phyloP scores from a whole-genome alignment of 2,888 invertebrate genomes.

The Amphipyra berbera region DNA sequence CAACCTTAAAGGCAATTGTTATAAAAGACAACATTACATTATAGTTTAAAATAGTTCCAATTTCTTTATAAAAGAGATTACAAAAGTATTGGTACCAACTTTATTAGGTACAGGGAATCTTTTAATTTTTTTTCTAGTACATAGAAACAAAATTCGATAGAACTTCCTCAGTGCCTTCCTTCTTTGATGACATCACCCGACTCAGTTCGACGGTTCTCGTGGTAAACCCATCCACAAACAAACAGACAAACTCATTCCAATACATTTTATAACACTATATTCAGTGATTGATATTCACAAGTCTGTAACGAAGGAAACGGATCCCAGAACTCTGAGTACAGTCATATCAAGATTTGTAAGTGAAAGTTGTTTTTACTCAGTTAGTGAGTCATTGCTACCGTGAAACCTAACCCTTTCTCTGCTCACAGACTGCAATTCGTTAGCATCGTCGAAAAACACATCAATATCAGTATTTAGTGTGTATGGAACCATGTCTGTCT shows the following conservation, averaged over 20 bases:
- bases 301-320: not conserved
- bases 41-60: not conserved
- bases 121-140: too few relatives aligned
- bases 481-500: constrained; percentile 28
- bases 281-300: not conserved
- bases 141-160: not conserved
- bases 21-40: constrained; percentile 1
- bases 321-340: constrained; percentile 33
- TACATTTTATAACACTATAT: not conserved
- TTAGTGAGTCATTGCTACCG: constrained; percentile 47
- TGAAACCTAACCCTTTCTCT: constrained; percentile 45
- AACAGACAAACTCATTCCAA: not conserved
- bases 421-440: constrained; percentile 42
- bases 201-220: constrained; percentile 9
- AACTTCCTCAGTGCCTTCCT: not conserved
- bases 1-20: not conserved
- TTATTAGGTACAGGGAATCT: too few relatives aligned
- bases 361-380: constrained; percentile 54
- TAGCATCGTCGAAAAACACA: constrained; percentile 28
- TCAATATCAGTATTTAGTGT: constrained; percentile 29
- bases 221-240: constrained; percentile 2
- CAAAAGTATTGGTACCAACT: too few relatives aligned
- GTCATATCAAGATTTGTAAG: constrained; percentile 21
- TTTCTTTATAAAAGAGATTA: not conserved
- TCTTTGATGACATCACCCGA: not conserved